Conservation (phyloP, 2,888 invertebrate genomes). For the Calephelis perditalis region DNA sequence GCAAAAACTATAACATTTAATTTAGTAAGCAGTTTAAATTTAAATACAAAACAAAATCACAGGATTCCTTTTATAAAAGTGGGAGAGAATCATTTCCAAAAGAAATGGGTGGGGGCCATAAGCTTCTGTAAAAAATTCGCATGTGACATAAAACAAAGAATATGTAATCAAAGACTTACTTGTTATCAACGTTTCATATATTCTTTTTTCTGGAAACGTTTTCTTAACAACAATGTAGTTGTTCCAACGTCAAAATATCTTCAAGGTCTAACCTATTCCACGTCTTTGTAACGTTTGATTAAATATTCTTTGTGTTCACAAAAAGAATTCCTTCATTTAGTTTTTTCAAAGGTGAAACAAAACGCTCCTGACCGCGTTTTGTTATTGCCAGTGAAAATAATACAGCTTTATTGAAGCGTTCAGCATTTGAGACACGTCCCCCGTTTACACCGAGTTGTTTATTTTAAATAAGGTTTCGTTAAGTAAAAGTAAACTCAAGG, state of each 20-base stretch:
- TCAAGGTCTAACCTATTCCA: conserved; percentile 9
- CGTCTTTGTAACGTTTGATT: conserved; percentile 20
- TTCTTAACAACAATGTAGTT: neutral
- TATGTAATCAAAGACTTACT: conserved; percentile 4
- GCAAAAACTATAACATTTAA: too few relatives aligned
- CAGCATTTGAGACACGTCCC: conserved; percentile 63
- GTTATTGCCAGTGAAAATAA: conserved; percentile 59
- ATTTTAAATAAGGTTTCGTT: conserved; percentile 73
- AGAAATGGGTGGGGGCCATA: too few relatives aligned
- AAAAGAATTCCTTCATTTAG: neutral
- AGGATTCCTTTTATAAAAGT: too few relatives aligned
- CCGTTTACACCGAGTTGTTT: conserved; percentile 69
- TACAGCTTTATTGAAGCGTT: conserved; percentile 50
- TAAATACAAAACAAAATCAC: too few relatives aligned
- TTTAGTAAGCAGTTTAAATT: too few relatives aligned
- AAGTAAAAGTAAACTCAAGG: conserved; percentile 68
- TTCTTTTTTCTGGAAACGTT: neutral
- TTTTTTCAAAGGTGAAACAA: conserved; percentile 24
- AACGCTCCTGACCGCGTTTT: conserved; percentile 35
- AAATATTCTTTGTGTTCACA: conserved; percentile 15
- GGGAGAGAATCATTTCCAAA: too few relatives aligned
- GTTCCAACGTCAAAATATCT: neutral
- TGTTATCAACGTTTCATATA: neutral
- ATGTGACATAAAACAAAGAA: neutral
- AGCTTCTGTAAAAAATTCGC: too few relatives aligned